Base-by-base conservation (phyloP, 1,140 invertebrate genomes). In the Schmidtea mediterranea region DNA sequence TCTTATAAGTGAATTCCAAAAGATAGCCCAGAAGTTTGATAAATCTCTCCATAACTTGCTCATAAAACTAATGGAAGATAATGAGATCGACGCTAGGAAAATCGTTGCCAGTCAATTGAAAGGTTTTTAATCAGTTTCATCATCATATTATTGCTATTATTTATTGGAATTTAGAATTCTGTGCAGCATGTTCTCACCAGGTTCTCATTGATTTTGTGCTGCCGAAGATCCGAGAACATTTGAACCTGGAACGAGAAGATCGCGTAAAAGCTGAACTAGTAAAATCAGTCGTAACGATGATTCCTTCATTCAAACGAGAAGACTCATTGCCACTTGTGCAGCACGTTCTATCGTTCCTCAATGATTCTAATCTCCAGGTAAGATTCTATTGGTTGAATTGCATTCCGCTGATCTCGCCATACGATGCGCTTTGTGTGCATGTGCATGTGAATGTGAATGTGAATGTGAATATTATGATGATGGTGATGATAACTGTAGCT, bases 11-110 rank as follows among this genome's bases (percentile, higher is more conserved):
- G 19, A 45, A 19, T 19, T 45, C 22, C 43, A 45, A 24, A 45
- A 15, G 5, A 8, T 45, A 24, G 12, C 21, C 8, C 15, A 15
- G 15, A 45, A 45, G 18, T 45, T 45, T n/a, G n/a, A 15, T 21
- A 45, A 45, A 24, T 21, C 43, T 5, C 22, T 45, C 5, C 43
- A 45, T 21, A 21, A 45, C 8, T 19, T 24, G 21, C 15, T 45
- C 15, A 13, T 45, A 2, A 45, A 45, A 19, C 18, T 45, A 13
- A 13, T 45, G 43, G 43, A 45, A 21, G 43, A 45, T 21, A 45
- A 45, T 24, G 43, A 45, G 9, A 45, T 45, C 21, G 43, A 45
- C 15, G 21, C 43, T 9, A 45, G 43, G 23, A 45, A 45, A n/a
- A 45, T 45, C 22, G 15, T 15, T 21, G 43, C 43, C 19, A 19